These are phyloP conservation scores for Deilephila porcellus DNA, from an alignment of 2,888 invertebrate species.

Conservation along the genomic window DNA sequence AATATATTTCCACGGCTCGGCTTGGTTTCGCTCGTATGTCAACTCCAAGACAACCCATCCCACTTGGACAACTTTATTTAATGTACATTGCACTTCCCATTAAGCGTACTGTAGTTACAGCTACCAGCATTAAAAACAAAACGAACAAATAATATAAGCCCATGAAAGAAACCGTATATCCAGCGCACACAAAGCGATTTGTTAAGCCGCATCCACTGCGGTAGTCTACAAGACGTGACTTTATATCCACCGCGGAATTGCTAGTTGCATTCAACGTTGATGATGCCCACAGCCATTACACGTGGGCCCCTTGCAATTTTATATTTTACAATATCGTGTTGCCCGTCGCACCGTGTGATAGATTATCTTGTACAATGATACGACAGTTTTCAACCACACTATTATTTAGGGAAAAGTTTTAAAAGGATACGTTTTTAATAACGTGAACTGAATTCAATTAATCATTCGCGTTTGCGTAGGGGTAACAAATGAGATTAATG, in stretches of 20 bases:
- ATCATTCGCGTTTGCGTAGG: slow-evolving; percentile 26
- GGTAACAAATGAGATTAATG: slow-evolving; percentile 9
- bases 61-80: too few relatives aligned
- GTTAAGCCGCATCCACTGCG: slow-evolving; percentile 42
- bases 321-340: slow-evolving; percentile 55
- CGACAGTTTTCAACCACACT: slow-evolving; percentile 39
- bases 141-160: background rate
- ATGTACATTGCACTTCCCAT: too few relatives aligned
- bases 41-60: too few relatives aligned
- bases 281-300: slow-evolving; percentile 56
- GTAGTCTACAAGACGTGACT: slow-evolving; percentile 48
- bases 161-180: background rate
- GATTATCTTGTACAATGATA: slow-evolving; percentile 46
- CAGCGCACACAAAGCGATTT: background rate
- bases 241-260: slow-evolving; percentile 57
- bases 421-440: slow-evolving; percentile 27
- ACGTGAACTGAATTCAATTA: slow-evolving; percentile 27
- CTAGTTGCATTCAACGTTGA: slow-evolving; percentile 65
- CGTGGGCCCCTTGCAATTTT: slow-evolving; percentile 46
- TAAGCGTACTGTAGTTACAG: too few relatives aligned
- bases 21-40: too few relatives aligned
- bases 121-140: background rate
- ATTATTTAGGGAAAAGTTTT: slow-evolving; percentile 34
- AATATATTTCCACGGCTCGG: too few relatives aligned
- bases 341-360: slow-evolving; percentile 48